A percentile compares a stretch with the other conserved stretches of the same genome.
Conservation (phyloP, 2,888 invertebrate species). For the Polymixis lichenea region DNA sequence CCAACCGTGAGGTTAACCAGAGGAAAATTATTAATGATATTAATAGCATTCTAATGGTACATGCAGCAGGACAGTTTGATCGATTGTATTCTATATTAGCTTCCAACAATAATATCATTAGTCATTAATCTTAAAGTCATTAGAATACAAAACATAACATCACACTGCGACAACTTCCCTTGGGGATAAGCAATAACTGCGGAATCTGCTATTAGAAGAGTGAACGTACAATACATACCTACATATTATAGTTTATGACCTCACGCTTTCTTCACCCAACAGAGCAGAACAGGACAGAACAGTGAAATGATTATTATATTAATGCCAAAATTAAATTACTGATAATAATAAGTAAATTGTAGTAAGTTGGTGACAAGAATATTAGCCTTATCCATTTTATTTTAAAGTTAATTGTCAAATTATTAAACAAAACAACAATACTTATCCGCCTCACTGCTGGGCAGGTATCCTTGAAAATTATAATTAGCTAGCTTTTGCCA, state of each 20-base stretch:
- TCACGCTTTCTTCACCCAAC: too few species aligned
- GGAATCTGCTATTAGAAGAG: not conserved
- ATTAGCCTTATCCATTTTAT: not conserved
- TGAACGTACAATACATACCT: too few species aligned
- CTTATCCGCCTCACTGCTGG: too few species aligned
- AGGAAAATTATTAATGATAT: conserved; percentile 24
- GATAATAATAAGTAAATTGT: not conserved
- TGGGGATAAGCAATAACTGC: not conserved
- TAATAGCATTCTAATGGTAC: conserved; percentile 19
- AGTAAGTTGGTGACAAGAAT: not conserved
- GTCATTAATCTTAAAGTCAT: conserved; percentile 15
- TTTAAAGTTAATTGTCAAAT: not conserved
- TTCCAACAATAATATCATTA: conserved; percentile 21
- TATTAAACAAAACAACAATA: not conserved
- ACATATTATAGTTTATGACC: too few species aligned
- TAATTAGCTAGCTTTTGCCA: too few species aligned
- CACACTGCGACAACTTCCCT: not conserved
- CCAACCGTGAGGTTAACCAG: too few species aligned
- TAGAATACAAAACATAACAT: not conserved
- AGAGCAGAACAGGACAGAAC: not conserved
- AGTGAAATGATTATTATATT: not conserved
- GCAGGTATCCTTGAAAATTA: too few species aligned
- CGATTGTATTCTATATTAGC: conserved; percentile 25
- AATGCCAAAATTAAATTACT: not conserved
- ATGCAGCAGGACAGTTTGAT: not conserved